Base-by-base conservation (phyloP, 2,113 vertebrate genomes). In the Chascanopsetta lugubris region DNA sequence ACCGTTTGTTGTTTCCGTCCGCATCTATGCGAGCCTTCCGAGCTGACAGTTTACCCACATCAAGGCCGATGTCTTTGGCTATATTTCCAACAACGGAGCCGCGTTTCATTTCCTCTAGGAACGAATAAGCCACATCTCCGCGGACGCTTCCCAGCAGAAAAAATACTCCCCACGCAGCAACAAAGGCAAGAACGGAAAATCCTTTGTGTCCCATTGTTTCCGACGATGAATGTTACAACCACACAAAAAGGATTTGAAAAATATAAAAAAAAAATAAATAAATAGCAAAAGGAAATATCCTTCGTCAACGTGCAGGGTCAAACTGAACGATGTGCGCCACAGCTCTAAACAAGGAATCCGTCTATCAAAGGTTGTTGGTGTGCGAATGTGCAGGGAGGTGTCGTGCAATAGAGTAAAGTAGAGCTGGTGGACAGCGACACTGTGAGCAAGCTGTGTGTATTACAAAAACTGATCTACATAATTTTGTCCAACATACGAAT, bases 11-110 rank as follows among this genome's bases (percentile, higher is more conserved):
- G 51, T 79, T 89, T 24, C 75, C 79, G 56, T 92, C 92, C 0
- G 86, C 84, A 66, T 92, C 88, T 67, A 94, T 81, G 32, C 93
- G 92, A 27, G 93, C 87, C 1, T 88, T 94, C 32, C 93, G 88
- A 46, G 83, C 61, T 1, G 89, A 89, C 20, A 96, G 75, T 17
- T 87, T 87, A 1, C 72, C 34, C 73, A 87, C 83, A 55, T 90
- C 85, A 4, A 95, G 80, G 26, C 93, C 93, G 15, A 95, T 72
- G 79, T 94, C 93, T 34, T 94, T 91, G 2, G 90, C 87, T 21
- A 93, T 58, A 72, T 92, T 91, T 53, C 90, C 94, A 45, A 96
- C 85, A 46, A 93, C 84, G 30, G 90, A 62, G 17, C 90, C 90
- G 34, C 79, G 82, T 40, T 88, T 90, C 77, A 89, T 89, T 71